Conservation (phyloP, 1,140 invertebrate species). For the Rhizoglyphus robini region DNA sequence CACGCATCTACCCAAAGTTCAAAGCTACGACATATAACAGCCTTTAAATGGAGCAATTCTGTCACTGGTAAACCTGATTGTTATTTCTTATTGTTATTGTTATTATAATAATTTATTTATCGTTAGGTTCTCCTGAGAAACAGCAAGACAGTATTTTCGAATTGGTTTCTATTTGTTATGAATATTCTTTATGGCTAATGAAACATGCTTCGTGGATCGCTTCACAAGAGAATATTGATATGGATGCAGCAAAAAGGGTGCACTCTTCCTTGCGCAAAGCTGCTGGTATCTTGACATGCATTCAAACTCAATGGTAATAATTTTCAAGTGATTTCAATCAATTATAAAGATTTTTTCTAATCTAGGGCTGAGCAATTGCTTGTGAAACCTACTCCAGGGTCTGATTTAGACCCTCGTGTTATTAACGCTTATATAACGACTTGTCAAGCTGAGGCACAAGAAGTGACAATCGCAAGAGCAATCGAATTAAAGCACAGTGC, state of each 20-base stretch:
- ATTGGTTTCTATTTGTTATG: constrained; percentile 46
- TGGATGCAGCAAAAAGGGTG: constrained; percentile 52
- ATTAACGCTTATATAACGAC: constrained; percentile 51
- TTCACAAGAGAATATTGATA: constrained; percentile 30
- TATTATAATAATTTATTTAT: constrained; percentile 20
- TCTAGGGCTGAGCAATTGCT: constrained; percentile 34
- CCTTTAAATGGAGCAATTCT: constrained; percentile 49
- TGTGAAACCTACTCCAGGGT: constrained; percentile 38
- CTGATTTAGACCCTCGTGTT: constrained; percentile 48
- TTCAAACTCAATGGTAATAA: constrained; percentile 27
- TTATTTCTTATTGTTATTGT: constrained; percentile 13
- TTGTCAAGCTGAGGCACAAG: constrained; percentile 56
- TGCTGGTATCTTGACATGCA: constrained; percentile 47
- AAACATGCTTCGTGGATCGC: constrained; percentile 33
- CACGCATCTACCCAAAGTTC: constrained; percentile 35
- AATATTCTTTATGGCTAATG: constrained; percentile 53
- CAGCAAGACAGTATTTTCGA: constrained; percentile 48
- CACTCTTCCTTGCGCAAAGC: constrained; percentile 49
- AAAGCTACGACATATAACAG: constrained; percentile 45
- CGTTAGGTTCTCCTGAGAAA: constrained; percentile 34
- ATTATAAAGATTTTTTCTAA: neutral
- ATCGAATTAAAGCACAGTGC: constrained; percentile 53
- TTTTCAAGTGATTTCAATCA: neutral
- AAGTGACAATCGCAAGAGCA: constrained; percentile 44
- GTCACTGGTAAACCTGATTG: neutral